Evolutionary conservation across 2,113 vertebrate genomes (phyloP), one percentile per base, ranked within the genome.

Genomic region (Saguinus imperator): DNA sequence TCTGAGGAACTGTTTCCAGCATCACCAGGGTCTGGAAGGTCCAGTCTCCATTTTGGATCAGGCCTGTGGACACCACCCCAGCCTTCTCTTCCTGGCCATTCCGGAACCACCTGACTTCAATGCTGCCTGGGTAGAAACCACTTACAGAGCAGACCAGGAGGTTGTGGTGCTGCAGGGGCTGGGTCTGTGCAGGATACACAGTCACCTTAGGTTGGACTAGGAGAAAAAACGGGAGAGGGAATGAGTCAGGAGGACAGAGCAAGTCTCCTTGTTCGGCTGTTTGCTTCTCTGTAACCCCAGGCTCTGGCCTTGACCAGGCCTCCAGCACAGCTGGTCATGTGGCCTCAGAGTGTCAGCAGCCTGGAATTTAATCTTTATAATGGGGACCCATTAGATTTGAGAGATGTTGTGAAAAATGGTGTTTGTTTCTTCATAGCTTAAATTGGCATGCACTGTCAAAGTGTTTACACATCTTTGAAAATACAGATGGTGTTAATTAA

Each of bases 101-200:
- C 40, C 55, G 61, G 92, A 97, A 57, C 97, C 97, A 98, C 13
- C 27, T 91, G 90, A 97, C 87, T 43, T 98, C 95, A 40, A 96
- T 9, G 32, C 45, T 7, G 25, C 97, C 85, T 4, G 98, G 97
- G 8, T 97, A 98, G 98, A 98, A 97, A 0, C 94, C 95, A 0
- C 20, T 94, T 96, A 99, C 98, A 8, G 96, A 87, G 77, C 97
- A 98, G 45, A 97, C 93, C 88, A 98, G 91, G 64, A 98, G 88
- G 92, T 20, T 93, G 94, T 97, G 96, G 52, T 94, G 97, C 50
- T 64, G 5, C 43, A 94, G n/a, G 8, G 87, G 68, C 61, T 55
- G 50, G 0, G 35, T 76, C 58, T 87, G 94, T 0, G 32, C 0
- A 6, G 96, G 94, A 35, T 92, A 87, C 61, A 98, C 80, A 0